Base-by-base conservation (phyloP, 1,140 invertebrate species). In the Drosophila tsacasi region DNA sequence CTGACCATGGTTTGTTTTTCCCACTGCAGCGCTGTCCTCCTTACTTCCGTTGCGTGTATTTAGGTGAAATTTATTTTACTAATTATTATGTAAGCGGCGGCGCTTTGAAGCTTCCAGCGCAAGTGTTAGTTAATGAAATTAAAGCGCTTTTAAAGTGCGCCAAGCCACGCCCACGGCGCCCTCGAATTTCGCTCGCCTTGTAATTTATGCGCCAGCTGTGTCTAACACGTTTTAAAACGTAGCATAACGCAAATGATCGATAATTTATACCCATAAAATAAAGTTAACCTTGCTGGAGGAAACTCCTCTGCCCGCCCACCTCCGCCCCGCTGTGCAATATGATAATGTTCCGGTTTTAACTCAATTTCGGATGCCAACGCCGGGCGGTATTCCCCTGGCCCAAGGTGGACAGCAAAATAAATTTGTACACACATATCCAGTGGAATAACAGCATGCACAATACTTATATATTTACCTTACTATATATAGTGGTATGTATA, bases 31-130 rank as follows among this genome's bases (percentile, higher is more conserved):
- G 23, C 61, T 27, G 42, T 19, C 40, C 49, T n/a, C 17, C 12
- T 39, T 27, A 32, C 30, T n/a, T 42, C 5, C 57, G 7, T 12
- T 58, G 19, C 83, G 85, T 89, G 69, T 90, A 79, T 90, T 89
- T 89, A 81, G 84, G 84, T 76, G 85, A 89, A 89, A 89, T 89
- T 84, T 89, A 87, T 87, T 89, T 84, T 79, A 87, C 84, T 87
- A 87, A 87, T 87, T 87, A 89, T 90, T 85, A 89, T 89, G 84
- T 90, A 89, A 90, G 80, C 80, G 72, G 42, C 12, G 54, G 61
- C 65, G 71, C 61, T 76, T 54, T 64, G 39, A 49, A 49, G 60
- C 66, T 54, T 54, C 67, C 37, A 68, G 69, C 67, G 17, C 35
- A 71, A 77, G 84, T 79, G 60, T 83, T 80, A 42, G 47, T 42